phyloP scores from a whole-genome alignment of 2,113 vertebrate species.

The Pterocles gutturalis region DNA sequence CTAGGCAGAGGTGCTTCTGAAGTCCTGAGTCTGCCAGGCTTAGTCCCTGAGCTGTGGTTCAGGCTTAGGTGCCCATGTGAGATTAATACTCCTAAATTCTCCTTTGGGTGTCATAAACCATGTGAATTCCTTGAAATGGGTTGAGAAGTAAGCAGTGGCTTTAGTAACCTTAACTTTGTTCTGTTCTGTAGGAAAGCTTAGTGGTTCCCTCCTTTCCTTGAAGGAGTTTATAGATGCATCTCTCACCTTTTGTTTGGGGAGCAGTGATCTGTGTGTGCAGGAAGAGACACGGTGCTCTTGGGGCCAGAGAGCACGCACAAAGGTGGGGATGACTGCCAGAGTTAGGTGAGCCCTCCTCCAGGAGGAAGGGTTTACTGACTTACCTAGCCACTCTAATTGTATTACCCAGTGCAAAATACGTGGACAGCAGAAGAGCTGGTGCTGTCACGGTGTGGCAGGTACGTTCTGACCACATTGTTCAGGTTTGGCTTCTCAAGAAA shows the following conservation, averaged over 20 bases:
- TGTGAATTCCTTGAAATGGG: not conserved
- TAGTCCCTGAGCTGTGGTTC: not conserved
- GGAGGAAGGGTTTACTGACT: not conserved
- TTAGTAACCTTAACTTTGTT: not conserved
- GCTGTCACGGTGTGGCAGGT: not conserved
- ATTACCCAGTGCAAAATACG: not conserved
- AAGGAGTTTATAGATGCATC: not conserved
- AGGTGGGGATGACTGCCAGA: not conserved
- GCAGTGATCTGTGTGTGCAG: not conserved
- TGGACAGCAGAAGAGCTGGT: not conserved
- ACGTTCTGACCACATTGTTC: accelerated
- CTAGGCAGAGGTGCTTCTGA: not conserved
- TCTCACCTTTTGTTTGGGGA: not conserved
- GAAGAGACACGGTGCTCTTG: not conserved
- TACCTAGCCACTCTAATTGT: not conserved
- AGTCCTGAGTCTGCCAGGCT: not conserved
- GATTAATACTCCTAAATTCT: not conserved
- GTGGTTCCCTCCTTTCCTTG: not conserved
- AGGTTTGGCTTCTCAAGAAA: not conserved
- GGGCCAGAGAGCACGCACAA: not conserved
- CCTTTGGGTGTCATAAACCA: not conserved
- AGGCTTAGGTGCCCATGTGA: not conserved
- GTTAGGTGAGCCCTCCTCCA: not conserved
- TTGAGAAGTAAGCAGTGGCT: not conserved
- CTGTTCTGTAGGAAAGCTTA: not conserved